Conservation (phyloP, 2,888 invertebrate species). For the Cephus spinipes region DNA sequence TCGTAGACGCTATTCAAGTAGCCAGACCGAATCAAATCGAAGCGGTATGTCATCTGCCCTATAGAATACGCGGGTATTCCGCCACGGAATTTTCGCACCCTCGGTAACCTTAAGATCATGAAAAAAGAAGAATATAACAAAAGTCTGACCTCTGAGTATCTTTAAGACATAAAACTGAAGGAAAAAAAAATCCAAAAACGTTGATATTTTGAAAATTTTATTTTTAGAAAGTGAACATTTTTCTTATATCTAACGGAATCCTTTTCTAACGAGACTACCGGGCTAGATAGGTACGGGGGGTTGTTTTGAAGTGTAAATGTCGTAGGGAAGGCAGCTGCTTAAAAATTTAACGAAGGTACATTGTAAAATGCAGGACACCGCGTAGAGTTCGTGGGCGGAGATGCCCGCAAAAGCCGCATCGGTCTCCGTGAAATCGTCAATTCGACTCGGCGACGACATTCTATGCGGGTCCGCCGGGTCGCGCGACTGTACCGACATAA, state of each 20-base stretch:
- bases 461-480: constrained; percentile 48
- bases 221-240: neutral
- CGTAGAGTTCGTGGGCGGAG: constrained; percentile 61
- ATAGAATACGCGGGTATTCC: constrained; percentile 14
- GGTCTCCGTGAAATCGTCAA: constrained; percentile 64
- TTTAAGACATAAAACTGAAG: neutral
- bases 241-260: neutral
- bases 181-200: neutral
- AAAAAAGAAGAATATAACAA: neutral
- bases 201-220: neutral
- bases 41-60: constrained; percentile 43
- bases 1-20: constrained; percentile 44
- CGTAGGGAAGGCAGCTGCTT: constrained; percentile 37
- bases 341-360: constrained; percentile 61
- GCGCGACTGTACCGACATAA: constrained; percentile 52
- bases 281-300: neutral
- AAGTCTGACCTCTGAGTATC: neutral
- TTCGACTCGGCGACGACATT: constrained; percentile 61
- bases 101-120: neutral
- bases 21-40: constrained; percentile 58
- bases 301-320: neutral
- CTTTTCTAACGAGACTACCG: neutral
- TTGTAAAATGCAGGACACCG: constrained; percentile 55
- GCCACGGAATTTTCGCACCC: neutral
- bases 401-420: constrained; percentile 64